Evolutionary conservation across 2,797 vertebrate species (phyloP), one percentile per base, ranked within the genome.

Genomic region (Brachymystax lenok): DNA sequence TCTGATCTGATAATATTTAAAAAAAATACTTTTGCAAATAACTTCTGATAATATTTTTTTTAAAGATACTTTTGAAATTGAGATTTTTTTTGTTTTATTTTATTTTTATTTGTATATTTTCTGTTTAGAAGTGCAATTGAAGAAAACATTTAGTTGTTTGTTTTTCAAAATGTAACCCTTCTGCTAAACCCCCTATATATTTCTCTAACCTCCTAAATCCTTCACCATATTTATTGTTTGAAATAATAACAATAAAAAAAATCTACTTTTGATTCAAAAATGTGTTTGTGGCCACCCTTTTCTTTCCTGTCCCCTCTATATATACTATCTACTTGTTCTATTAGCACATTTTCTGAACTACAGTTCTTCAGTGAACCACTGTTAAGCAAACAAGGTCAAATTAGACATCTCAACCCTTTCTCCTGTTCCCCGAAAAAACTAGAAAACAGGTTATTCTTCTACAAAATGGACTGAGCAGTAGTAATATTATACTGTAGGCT

Each of bases 241-340:
- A 86, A 91, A 88, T 79, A 78, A 80, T 84, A 91, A 88, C 0
- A 21, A 17, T 14, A 46, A 77, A 52, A 56, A 79, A 92, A 69
- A 78, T 79, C 64, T 82, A 50, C 87, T 89, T 90, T 88, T 77
- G 86, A 92, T 71, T 84, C 21, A 16, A 84, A 79, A 76, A 80
- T 84, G 88, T 81, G 75, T 89, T 83, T 90, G 86, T 93, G 82
- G 89, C 86, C 86, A 82, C 79, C 68, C 85, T 92, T 90, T 90
- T 85, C 71, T 74, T 76, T 56, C 54, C 67, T 78, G 2, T 46
- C 40, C 40, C 35, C n/a, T 46, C 8, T 10, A 40, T 40, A 35
- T 35, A 35, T 35, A 35, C 35, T 40, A 46, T 10, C 8, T 46
- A 46, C 40, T 12, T 46, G 40, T 46, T 46, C 40, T 12, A 46